Evolutionary conservation across 2,113 vertebrate species (phyloP), one percentile per base, ranked within the genome.

Genomic region (Geococcyx californianus): DNA sequence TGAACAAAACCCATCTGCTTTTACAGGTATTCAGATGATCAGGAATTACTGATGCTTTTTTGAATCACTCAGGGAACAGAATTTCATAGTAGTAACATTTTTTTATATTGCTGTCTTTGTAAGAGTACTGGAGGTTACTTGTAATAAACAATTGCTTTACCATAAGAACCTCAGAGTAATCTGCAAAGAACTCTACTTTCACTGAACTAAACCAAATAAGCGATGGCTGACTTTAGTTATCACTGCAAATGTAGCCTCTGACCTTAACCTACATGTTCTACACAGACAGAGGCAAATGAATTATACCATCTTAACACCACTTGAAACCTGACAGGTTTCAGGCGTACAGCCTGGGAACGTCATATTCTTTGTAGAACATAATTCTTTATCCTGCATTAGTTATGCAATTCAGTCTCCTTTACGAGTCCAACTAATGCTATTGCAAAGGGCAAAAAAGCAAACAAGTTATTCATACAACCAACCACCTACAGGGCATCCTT

Each of bases 341-440:
- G 18, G 45, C 33, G 18, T 17, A 54, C 13, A 74, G 34, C 12
- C 51, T 60, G n/a, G 8, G 36, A 89, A 54, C 58, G 56, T 23
- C 26, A 75, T 21, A 54, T 19, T 87, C 74, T 76, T 56, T 40
- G 26, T 7, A 85, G 47, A 91, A 55, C 15, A 68, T 84, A 38
- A 75, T 54, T 72, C 26, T 91, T 84, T 59, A 87, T 42, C 33
- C 52, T 42, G 29, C 11, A 23, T 16, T 6, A 5, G 18, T 64
- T 68, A 72, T 3, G 8, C 31, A 85, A 56, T 76, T 87, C 44
- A 89, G 47, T 51, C 28, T 72, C 24, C 29, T 14, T 81, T 75
- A 47, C 0, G 0, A 7, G 15, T 62, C 49, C 19, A 76, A 7
- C 21, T 40, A 31, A 21, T 68, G 16, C 49, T 79, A 54, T 0